Evolutionary conservation across 2,888 invertebrate species (phyloP), one percentile per base, ranked within the genome.

Genomic region (Lysandra bellargus): DNA sequence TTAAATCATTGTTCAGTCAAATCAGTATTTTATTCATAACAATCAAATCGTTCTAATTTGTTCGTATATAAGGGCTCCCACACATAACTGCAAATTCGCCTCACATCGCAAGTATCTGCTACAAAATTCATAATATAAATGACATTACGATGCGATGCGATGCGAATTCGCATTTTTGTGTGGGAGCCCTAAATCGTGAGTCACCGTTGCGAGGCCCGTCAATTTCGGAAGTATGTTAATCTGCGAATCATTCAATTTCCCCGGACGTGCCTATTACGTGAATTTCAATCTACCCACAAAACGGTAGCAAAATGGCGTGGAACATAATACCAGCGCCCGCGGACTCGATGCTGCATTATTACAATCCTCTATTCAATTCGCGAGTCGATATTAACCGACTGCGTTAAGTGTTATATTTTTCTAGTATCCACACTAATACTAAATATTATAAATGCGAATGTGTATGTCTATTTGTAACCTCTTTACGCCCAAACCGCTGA

Each of bases 261-360:
- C 30, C 64, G 30, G 30, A 12, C 23, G 64, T 30, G 30, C 64
- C 23, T 64, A 64, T 64, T 64, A 64, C 64, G n/a, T 61, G 61
- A 61, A 61, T 61, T 61, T 61, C 61, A 61, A 61, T 64, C 64
- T 64, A 12, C 64, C 12, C 64, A 12, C 64, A 4, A 30, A 64
- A 64, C 64, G 64, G 64, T 30, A 30, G 64, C 33, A 30, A 64
- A 64, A 64, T 12, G 64, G 33, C 64, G 33, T n/a, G 64, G 64
- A 64, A 61, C 61, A 61, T 61, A 61, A 61, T 61, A 23, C 61
- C 23, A 61, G 61, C 17, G 64, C 64, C 64, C 64, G 64, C 30
- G 64, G 64, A 33, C 23, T 4, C 23, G 64, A 12, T 30, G 30
- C 33, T 64, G 12, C 23, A 30, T 64, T 64, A 64, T 64, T 64